Evolutionary conservation across 2,113 vertebrate species (phyloP), one percentile per base, ranked within the genome.

Genomic region (Pterocles burchelli): DNA sequence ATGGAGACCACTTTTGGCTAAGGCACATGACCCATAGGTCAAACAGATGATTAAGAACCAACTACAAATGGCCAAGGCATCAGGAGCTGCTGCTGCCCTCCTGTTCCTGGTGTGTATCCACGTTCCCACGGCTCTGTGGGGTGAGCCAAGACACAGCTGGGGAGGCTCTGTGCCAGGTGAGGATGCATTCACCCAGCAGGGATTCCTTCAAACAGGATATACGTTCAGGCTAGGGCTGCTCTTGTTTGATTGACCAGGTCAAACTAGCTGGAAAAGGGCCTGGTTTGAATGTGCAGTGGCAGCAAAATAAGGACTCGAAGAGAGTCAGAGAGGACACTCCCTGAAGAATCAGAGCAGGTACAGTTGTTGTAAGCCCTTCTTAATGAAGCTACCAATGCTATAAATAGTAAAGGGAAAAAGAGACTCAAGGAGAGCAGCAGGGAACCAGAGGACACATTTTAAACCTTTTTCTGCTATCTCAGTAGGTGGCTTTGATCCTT

Each of bases 81-180:
- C 13, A 81, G 73, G 11, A 73, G 14, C 58, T 14, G 3, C 26
- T 41, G 21, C 0, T 70, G 17, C 6, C 4, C 17, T 2, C 19
- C 22, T 48, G 15, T 43, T 86, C 29, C 38, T 66, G 36, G 29
- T 16, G 24, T 61, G 18, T 20, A 28, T 51, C 28, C 7, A 0
- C 11, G 24, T 36, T 84, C 51, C 45, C 1, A 3, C 0, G 2
- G 4, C 9, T 49, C 9, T 70, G 3, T 0, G 1, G 25, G 7
- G 10, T 38, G 21, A 77, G 11, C 13, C 57, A n/a, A 68, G 57
- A 11, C 3, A 4, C 25, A 34, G 5, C 65, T 85, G 54, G 49
- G 24, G 31, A 88, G 24, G 46, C 13, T 74, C 19, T 75, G 52
- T 87, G 71, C 13, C 19, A 33, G 17, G 15, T 43, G 66, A 62